Evolutionary conservation across 1,140 invertebrate genomes (phyloP), one percentile per base, ranked within the genome.

Genomic region (Chironomus striatipennis): DNA sequence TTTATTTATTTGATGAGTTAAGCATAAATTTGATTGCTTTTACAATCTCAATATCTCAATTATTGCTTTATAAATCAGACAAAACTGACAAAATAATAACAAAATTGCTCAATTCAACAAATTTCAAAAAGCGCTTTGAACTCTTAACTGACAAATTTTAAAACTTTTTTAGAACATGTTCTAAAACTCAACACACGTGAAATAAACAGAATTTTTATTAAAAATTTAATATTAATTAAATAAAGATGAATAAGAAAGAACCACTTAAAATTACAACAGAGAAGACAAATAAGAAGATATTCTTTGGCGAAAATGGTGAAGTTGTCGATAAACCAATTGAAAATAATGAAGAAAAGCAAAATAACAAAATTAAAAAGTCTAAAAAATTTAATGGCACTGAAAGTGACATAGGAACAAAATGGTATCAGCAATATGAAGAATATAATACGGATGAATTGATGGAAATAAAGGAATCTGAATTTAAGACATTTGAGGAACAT

Each of bases 391-490:
- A 79, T n/a, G 75, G 75, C 43, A 76, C 77, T 18, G 78, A 77
- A 73, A 74, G 77, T 0, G 67, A 65, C n/a, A 78, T 70, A 21
- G 65, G 79, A 9, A 80, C 78, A 73, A 82, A 82, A 73, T 82
- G 81, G 81, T 82, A 80, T 74, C 75, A 82, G 70, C 77, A 79
- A 76, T 75, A 21, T 57, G 75, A 34, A 8, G 64, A 81, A n/a
- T 81, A 78, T 34, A 78, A 80, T 0, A 76, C 78, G 17, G 77
- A 70, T 4, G 81, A 82, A 64, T 74, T 81, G 15, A 64, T 81
- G 8, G 81, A 82, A 73, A 79, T 82, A 76, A 82, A 82, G 75
- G 79, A 82, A 12, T 77, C 77, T 18, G 81, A 82, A 43, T 79
- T 82, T 73, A 74, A 81, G 42, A 80, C 80, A 72, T 74, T 82